Evolutionary conservation across 2,113 vertebrate genomes (phyloP).

Genomic region (Phasianus colchicus): DNA sequence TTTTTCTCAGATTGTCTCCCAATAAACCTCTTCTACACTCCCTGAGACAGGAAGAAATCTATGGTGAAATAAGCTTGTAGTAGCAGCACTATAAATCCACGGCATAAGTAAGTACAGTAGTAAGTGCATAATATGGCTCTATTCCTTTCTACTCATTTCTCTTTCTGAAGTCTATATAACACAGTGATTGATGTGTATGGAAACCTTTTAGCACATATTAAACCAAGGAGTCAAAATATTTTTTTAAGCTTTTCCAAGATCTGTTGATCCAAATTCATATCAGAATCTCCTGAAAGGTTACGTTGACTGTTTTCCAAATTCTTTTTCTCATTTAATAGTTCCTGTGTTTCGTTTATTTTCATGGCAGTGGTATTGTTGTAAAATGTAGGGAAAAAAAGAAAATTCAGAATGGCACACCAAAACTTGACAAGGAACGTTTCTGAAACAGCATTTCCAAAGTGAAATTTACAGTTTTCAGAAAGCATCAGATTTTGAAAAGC

Average conservation of each 20-base stretch:
- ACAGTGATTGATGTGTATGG: background rate
- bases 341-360: accelerated
- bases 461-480: background rate
- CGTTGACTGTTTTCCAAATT: background rate
- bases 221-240: constrained; percentile 3
- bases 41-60: constrained; percentile 12
- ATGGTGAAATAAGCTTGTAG: background rate
- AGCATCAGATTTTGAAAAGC: background rate
- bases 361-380: background rate
- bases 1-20: constrained; percentile 22
- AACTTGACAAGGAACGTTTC: background rate
- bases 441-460: background rate
- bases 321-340: background rate
- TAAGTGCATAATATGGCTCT: background rate
- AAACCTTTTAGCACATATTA: constrained; percentile 23
- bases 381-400: background rate
- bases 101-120: background rate
- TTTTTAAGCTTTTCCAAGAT: background rate
- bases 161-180: background rate
- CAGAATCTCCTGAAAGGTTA: background rate
- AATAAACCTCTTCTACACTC: background rate
- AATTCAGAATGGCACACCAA: too few relatives aligned
- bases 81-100: background rate
- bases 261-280: background rate
- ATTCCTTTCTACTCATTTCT: constrained; percentile 3